Evolutionary conservation across 1,140 invertebrate genomes (phyloP).

Genomic region (Condylostylus longicornis): DNA sequence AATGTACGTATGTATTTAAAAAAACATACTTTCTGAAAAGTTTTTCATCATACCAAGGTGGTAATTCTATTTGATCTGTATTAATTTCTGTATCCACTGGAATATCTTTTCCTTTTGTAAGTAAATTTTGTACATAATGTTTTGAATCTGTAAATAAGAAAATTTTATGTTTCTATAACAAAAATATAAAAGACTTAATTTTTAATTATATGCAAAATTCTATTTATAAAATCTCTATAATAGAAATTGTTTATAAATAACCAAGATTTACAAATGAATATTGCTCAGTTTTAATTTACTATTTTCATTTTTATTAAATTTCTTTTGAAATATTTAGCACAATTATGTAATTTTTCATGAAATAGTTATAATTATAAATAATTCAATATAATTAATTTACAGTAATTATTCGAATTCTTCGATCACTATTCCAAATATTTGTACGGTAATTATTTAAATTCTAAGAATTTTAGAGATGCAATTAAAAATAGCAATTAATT

Average conservation of each 20-base stretch:
- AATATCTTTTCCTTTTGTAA: not conserved
- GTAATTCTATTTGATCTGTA: slow-evolving; percentile 22
- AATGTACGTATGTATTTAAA: not conserved
- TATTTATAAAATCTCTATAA: not conserved
- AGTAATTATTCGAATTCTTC: too few relatives aligned
- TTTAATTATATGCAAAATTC: not conserved
- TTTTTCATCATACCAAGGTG: slow-evolving; percentile 35
- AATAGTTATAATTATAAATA: not conserved
- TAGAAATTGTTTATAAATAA: too few relatives aligned
- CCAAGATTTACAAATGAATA: not conserved
- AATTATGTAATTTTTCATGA: not conserved
- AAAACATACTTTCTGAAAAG: slow-evolving; percentile 33
- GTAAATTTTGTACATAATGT: not conserved
- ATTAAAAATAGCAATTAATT: too few relatives aligned
- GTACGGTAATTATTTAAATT: too few relatives aligned
- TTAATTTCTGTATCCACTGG: not conserved
- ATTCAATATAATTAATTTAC: too few relatives aligned
- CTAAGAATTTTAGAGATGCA: too few relatives aligned
- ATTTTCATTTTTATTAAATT: too few relatives aligned
- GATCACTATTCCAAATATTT: too few relatives aligned
- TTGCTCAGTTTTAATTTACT: too few relatives aligned
- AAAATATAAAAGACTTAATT: not conserved
- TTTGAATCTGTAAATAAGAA: not conserved
- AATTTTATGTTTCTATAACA: not conserved
- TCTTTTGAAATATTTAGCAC: too few relatives aligned